These are phyloP conservation scores for Sebastes oblongus DNA, from an alignment of 2,797 vertebrate genomes.

Conservation along the genomic window DNA sequence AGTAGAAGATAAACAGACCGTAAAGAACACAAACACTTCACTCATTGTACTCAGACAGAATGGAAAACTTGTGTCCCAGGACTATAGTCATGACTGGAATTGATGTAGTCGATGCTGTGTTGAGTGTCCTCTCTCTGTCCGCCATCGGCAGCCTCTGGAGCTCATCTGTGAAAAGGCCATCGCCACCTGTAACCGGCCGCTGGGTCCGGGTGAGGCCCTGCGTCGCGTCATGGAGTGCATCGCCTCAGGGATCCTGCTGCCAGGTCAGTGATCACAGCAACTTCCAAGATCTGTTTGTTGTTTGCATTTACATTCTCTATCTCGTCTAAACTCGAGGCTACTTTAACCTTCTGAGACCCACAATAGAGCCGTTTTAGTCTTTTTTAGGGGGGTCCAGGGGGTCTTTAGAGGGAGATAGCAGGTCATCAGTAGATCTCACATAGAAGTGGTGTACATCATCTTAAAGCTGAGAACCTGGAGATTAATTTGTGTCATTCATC, in stretches of 20 bases:
- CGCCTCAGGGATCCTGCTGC: constrained; percentile 93
- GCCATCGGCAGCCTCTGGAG: constrained; percentile 86
- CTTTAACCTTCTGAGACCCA: no score
- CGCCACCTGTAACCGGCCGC: constrained; percentile 90
- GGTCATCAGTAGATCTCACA: no score
- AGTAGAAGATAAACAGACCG: background rate
- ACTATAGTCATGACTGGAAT: background rate
- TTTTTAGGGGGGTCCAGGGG: no score
- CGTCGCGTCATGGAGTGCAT: constrained; percentile 93
- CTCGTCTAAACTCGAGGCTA: background rate
- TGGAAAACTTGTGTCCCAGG: background rate
- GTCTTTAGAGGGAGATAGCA: no score
- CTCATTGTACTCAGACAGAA: background rate
- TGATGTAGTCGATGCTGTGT: background rate
- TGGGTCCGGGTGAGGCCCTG: constrained; percentile 92
- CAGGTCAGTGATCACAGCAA: constrained; percentile 77
- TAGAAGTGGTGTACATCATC: no score
- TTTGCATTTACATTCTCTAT: background rate
- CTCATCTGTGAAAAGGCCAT: constrained; percentile 96
- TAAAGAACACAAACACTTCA: background rate
- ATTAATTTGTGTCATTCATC: no score
- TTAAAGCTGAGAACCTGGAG: no score
- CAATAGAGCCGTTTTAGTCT: no score
- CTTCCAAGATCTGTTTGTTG: background rate
- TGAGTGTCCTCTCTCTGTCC: background rate